A percentile compares a stretch with the other conserved stretches of the same genome.
Conservation (phyloP, 1,140 invertebrate genomes). For the Anastatus disparis region DNA sequence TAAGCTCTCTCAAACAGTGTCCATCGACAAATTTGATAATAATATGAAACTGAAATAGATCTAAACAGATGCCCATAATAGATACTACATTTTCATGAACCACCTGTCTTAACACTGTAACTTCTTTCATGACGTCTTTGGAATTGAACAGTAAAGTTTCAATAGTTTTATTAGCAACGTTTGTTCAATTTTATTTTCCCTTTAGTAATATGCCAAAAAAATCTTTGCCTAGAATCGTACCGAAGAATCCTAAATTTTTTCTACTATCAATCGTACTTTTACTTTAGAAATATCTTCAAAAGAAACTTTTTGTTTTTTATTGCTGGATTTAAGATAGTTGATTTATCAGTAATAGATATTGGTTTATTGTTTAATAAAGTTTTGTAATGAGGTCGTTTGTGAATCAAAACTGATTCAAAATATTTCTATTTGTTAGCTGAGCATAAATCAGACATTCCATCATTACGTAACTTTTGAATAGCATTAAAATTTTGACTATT, state of each 20-base stretch:
- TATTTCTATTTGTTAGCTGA: too few relatives aligned
- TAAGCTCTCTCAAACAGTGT: not conserved
- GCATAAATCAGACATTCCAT: too few relatives aligned
- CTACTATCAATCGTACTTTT: too few relatives aligned
- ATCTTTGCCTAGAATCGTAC: not conserved
- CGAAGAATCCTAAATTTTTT: not conserved
- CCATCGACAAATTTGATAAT: constrained; percentile 24
- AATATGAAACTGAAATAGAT: constrained; percentile 19
- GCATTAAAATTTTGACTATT: too few relatives aligned
- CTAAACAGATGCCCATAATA: not conserved
- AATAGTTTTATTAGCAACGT: constrained; percentile 15
- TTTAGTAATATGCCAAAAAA: not conserved
- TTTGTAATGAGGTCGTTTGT: too few relatives aligned
- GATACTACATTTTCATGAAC: not conserved
- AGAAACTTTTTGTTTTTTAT: too few relatives aligned
- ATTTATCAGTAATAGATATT: too few relatives aligned
- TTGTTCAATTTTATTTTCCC: not conserved
- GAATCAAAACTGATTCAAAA: too few relatives aligned
- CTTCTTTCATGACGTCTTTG: constrained; percentile 15
- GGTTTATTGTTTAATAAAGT: too few relatives aligned
- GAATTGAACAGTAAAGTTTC: not conserved
- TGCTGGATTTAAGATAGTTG: too few relatives aligned
- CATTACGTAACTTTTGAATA: too few relatives aligned
- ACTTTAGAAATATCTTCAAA: too few relatives aligned
- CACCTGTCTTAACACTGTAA: not conserved